Conservation (phyloP, 2,888 invertebrate species). For the Lasius platythorax region DNA sequence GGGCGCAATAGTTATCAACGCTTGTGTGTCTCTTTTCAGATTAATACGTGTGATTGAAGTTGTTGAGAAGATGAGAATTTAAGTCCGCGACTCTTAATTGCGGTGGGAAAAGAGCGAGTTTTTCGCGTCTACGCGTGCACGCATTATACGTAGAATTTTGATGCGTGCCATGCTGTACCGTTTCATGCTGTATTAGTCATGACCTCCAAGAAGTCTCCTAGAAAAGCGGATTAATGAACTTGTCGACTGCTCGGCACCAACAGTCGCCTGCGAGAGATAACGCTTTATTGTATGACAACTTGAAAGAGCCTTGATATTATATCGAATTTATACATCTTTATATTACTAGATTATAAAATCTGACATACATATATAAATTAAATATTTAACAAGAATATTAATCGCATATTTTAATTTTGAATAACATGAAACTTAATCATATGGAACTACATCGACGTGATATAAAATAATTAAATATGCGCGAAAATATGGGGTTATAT, state of each 20-base stretch:
- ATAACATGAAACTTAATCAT: not conserved
- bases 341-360: not conserved
- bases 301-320: not conserved
- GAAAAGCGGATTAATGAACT: slow-evolving; percentile 71
- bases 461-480: slow-evolving; percentile 12
- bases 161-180: slow-evolving; percentile 64
- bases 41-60: not conserved
- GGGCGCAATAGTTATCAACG: not conserved
- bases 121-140: slow-evolving; percentile 23
- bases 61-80: slow-evolving; percentile 14
- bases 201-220: slow-evolving; percentile 69
- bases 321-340: not conserved
- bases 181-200: slow-evolving; percentile 72
- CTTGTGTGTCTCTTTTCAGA: not conserved
- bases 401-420: slow-evolving; percentile 3
- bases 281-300: not conserved
- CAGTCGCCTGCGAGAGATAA: slow-evolving; percentile 18
- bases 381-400: not conserved
- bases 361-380: not conserved
- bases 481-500: not conserved
- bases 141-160: slow-evolving; percentile 61
- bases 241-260: slow-evolving; percentile 54
- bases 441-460: not conserved
- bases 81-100: slow-evolving; percentile 41
- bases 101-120: slow-evolving; percentile 45